Evolutionary conservation across 64 coral and sea anemone species (phyloP).

Genomic region (Porites australiensis): DNA sequence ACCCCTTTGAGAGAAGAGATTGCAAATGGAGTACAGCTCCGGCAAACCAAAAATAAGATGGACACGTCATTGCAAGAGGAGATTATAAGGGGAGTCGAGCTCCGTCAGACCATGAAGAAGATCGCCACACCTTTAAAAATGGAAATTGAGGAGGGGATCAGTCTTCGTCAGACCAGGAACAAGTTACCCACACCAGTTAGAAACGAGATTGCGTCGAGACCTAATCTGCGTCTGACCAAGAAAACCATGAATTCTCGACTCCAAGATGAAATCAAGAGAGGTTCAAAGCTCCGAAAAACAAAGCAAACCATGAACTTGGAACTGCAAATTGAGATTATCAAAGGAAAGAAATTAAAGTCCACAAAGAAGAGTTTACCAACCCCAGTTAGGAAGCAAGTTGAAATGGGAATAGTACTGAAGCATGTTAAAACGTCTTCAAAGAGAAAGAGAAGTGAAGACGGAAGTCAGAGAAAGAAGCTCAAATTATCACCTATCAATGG

Average conservation of each 20-base stretch:
- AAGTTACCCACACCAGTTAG: slow-evolving; percentile 62
- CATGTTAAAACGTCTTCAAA: slow-evolving; percentile 21
- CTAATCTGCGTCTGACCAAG: slow-evolving; percentile 72
- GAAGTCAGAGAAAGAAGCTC: slow-evolving; percentile 58
- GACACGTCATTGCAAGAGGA: slow-evolving; percentile 18
- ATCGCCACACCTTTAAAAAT: slow-evolving; percentile 62
- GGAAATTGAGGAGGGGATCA: slow-evolving; percentile 47
- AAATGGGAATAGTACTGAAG: slow-evolving; percentile 61
- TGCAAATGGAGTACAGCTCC: slow-evolving; percentile 1
- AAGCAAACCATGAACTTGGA: slow-evolving; percentile 70
- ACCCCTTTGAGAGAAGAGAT: slow-evolving; percentile 48
- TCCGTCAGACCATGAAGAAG: slow-evolving; percentile 42
- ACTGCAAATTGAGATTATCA: slow-evolving; percentile 81
- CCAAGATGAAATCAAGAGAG: slow-evolving; percentile 78
- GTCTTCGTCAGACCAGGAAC: slow-evolving; percentile 63
- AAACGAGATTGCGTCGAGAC: slow-evolving; percentile 64
- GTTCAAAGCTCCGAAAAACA: slow-evolving; percentile 59
- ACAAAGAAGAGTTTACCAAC: slow-evolving; percentile 78
- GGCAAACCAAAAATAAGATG: slow-evolving; percentile 49
- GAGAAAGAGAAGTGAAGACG: slow-evolving; percentile 66
- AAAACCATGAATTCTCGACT: slow-evolving; percentile 65
- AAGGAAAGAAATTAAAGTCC: slow-evolving; percentile 77
- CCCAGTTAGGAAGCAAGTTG: slow-evolving; percentile 70
- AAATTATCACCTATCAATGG: slow-evolving; percentile 47
- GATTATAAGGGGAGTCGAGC: background rate